These are phyloP conservation scores for Zelostemma sp. DNA, from an alignment of 1,140 invertebrate species.

Conservation along the genomic window DNA sequence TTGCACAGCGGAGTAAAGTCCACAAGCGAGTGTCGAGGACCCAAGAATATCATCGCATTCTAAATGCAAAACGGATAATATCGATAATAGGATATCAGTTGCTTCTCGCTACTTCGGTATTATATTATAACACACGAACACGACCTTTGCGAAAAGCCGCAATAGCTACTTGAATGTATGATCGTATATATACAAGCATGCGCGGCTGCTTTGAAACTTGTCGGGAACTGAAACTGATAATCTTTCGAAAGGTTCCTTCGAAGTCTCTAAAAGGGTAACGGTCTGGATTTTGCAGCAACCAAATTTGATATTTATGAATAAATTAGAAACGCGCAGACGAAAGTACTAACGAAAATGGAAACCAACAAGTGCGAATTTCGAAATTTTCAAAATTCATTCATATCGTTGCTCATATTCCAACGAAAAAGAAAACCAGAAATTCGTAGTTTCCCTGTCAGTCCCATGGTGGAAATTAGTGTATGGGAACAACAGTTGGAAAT, in stretches of 20 bases:
- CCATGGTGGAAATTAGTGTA: constrained; percentile 21
- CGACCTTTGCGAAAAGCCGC: constrained; percentile 10
- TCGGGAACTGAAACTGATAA: not conserved
- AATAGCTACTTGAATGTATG: constrained; percentile 15
- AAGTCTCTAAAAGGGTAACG: not conserved
- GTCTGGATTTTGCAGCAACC: not conserved
- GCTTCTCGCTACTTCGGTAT: constrained; percentile 27
- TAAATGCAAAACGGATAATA: constrained; percentile 42
- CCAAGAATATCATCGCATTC: constrained; percentile 25
- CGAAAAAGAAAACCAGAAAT: not conserved
- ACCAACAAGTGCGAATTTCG: no score
- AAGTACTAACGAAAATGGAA: no score
- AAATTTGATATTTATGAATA: no score
- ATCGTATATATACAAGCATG: constrained; percentile 4
- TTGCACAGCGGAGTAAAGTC: not conserved
- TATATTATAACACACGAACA: constrained; percentile 28
- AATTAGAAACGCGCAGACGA: not conserved
- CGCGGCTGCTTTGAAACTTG: not conserved
- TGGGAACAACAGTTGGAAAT: constrained; percentile 15
- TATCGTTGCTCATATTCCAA: no score
- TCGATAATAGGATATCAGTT: constrained; percentile 41
- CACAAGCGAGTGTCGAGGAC: constrained; percentile 5
- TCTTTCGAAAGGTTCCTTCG: not conserved
- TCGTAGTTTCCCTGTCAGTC: not conserved
- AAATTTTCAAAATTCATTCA: no score